These are phyloP conservation scores for Muscidifurax raptorellus DNA, from an alignment of 1,140 invertebrate genomes.

Conservation along the genomic window DNA sequence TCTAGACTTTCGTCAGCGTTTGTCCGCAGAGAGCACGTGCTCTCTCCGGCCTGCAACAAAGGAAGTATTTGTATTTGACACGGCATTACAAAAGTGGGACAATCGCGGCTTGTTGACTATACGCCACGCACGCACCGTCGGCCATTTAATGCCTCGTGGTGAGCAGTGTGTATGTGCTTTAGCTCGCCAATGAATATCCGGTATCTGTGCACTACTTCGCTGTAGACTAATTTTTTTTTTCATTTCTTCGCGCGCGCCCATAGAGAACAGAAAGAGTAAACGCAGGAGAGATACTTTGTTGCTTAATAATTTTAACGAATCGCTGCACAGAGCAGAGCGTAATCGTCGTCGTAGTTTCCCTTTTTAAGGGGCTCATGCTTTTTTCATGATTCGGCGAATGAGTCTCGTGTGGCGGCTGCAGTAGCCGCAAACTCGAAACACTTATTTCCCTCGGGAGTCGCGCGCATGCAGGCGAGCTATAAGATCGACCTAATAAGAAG, in stretches of 20 bases:
- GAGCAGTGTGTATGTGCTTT: background rate
- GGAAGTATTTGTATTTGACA: constrained; percentile 30
- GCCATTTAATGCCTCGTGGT: background rate
- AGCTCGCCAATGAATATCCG: background rate
- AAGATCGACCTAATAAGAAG: constrained; percentile 20
- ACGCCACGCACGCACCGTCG: background rate
- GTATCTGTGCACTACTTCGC: background rate
- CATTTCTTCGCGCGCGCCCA: too few relatives aligned
- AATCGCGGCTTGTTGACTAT: constrained; percentile 41
- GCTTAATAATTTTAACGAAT: too few relatives aligned
- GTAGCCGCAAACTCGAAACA: background rate
- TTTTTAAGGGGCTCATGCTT: background rate
- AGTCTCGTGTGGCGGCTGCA: background rate
- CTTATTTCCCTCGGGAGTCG: constrained; percentile 37
- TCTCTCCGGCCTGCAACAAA: constrained; percentile 8
- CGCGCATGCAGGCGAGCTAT: background rate
- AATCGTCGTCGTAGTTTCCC: too few relatives aligned
- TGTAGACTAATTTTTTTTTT: too few relatives aligned
- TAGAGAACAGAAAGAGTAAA: too few relatives aligned
- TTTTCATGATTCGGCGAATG: constrained; percentile 4
- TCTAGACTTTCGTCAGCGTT: background rate
- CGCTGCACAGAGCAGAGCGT: background rate
- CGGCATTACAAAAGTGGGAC: constrained; percentile 38
- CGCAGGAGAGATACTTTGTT: too few relatives aligned
- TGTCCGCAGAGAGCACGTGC: background rate